Percentiles rank a stretch among this genome's conserved stretches.
phyloP scores from a whole-genome alignment of 2,797 vertebrate species.

The Trachops cirrhosus region DNA sequence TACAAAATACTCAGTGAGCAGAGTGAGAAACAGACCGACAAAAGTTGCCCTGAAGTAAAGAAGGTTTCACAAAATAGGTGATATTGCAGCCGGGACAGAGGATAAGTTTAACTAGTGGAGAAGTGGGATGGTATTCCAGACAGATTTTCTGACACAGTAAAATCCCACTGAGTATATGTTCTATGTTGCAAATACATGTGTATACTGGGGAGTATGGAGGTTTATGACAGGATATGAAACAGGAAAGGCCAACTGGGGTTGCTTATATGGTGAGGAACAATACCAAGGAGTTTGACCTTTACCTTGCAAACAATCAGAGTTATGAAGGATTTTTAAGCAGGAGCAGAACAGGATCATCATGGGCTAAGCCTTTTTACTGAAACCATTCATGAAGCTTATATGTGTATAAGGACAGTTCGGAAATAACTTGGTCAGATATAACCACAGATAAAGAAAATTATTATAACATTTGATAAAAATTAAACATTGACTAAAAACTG shows the following conservation, averaged over 20 bases:
- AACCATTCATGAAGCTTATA: not conserved
- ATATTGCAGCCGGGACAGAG: not conserved
- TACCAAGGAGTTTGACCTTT: not conserved
- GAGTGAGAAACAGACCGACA: not conserved
- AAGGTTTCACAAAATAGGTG: not conserved
- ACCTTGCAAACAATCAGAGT: not conserved
- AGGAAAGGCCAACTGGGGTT: not conserved
- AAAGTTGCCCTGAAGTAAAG: not conserved
- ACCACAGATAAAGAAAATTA: slow-evolving; percentile 1
- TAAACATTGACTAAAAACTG: slow-evolving; percentile 12
- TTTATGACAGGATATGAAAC: not conserved
- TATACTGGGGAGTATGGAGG: too few species aligned
- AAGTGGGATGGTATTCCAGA: not conserved
- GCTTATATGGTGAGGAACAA: not conserved
- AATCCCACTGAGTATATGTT: not conserved
- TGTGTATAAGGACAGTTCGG: not conserved
- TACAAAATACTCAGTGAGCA: not conserved
- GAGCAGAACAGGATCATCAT: not conserved
- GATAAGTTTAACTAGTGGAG: not conserved
- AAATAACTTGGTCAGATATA: not conserved
- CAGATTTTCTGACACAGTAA: not conserved
- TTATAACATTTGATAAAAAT: slow-evolving; percentile 20
- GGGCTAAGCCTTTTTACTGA: not conserved
- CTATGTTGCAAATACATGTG: not conserved
- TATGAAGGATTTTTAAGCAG: not conserved